Conservation (phyloP, 2,888 invertebrate genomes). For the Oasisia sp. region DNA sequence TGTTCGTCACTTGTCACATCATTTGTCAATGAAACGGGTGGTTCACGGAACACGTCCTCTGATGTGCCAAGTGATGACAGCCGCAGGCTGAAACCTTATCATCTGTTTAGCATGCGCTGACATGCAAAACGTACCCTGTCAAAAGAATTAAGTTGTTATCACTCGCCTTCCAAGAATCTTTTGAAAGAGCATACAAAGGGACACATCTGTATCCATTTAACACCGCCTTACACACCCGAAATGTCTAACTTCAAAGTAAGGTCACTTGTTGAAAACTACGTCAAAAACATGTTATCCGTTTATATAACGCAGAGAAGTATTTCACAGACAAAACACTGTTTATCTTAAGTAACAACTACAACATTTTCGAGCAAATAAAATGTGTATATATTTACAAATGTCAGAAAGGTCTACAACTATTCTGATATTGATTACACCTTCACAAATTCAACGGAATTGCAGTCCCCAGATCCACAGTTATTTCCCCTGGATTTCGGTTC, state of each 20-base stretch:
- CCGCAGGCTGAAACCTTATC: not conserved
- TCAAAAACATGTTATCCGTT: not conserved
- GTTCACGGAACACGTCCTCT: not conserved
- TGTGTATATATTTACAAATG: not conserved
- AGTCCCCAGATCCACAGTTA: not conserved
- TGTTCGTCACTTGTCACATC: not conserved
- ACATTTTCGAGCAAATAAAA: not conserved
- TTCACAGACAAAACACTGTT: not conserved
- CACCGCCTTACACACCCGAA: not conserved
- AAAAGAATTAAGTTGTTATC: conserved; percentile 1
- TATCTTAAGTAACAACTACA: not conserved
- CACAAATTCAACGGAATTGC: not conserved
- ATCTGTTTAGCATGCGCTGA: not conserved
- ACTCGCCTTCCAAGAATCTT: not conserved
- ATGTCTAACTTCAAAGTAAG: not conserved
- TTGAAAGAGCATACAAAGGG: not conserved
- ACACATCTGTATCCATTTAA: conserved; percentile 8
- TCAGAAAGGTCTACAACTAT: not conserved
- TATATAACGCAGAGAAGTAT: not conserved
- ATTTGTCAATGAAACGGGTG: not conserved
- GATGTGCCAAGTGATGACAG: not conserved
- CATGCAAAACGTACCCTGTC: not conserved
- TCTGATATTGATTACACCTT: not conserved
- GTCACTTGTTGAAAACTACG: not conserved
- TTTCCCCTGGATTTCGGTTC: not conserved